These are phyloP conservation scores for Bradysia coprophila DNA, from an alignment of 1,140 invertebrate species.

Conservation along the genomic window DNA sequence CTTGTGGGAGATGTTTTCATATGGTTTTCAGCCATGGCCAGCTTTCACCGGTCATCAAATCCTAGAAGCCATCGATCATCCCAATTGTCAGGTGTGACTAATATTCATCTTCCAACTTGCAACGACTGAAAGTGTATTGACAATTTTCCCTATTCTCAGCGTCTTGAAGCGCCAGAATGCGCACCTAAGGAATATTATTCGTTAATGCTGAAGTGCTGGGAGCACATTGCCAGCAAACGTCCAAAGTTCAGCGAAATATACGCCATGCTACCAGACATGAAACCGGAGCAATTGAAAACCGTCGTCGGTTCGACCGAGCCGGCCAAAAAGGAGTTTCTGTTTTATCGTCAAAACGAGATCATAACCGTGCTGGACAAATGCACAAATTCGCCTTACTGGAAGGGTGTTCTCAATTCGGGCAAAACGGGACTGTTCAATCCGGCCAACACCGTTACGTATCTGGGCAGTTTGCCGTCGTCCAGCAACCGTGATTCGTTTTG, in stretches of 20 bases:
- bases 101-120: too few species aligned
- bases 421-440: conserved; percentile 83
- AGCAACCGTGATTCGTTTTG: conserved; percentile 14
- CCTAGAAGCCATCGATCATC: conserved; percentile 86
- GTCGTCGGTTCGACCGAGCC: conserved; percentile 19
- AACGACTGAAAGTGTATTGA: neutral
- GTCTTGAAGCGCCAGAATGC: conserved; percentile 81
- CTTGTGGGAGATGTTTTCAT: conserved; percentile 99
- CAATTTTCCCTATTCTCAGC: too few species aligned
- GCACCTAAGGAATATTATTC: conserved; percentile 88
- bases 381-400: conserved; percentile 44
- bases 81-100: conserved; percentile 47
- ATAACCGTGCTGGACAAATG: conserved; percentile 87
- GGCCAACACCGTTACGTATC: conserved; percentile 69
- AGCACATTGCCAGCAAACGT: conserved; percentile 71
- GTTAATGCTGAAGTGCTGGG: conserved; percentile 91
- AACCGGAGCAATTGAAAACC: conserved; percentile 79
- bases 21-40: conserved; percentile 95
- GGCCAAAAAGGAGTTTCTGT: conserved; percentile 43
- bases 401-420: conserved; percentile 64
- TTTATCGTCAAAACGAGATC: conserved; percentile 74
- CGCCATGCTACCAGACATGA: conserved; percentile 58
- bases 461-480: conserved; percentile 29
- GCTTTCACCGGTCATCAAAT: conserved; percentile 91
- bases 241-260: conserved; percentile 83